phyloP scores from a whole-genome alignment of 2,888 invertebrate genomes.

The Litoditis marina region DNA sequence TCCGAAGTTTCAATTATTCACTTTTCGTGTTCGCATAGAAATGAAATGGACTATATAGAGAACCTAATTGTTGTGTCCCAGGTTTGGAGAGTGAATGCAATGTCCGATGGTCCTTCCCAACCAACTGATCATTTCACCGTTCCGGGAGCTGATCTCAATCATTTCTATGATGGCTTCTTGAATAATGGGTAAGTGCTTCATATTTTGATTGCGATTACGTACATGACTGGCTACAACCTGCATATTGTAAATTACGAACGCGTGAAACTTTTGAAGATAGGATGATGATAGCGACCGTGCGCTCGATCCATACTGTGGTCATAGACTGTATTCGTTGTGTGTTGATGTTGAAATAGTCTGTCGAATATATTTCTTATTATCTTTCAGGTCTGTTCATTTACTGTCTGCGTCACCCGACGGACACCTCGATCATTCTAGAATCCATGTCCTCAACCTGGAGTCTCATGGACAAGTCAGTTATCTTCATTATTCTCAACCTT shows the following conservation, averaged over 20 bases:
- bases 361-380: neutral
- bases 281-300: no score
- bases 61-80: neutral
- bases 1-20: no score
- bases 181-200: slow-evolving; percentile 42
- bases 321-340: no score
- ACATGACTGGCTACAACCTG: no score
- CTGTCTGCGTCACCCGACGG: slow-evolving; percentile 58
- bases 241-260: no score
- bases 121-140: slow-evolving; percentile 50
- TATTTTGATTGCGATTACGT: neutral
- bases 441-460: slow-evolving; percentile 51
- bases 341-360: no score
- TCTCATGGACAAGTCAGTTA: slow-evolving; percentile 44
- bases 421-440: slow-evolving; percentile 53
- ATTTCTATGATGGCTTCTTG: slow-evolving; percentile 60
- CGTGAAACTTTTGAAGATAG: no score
- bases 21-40: no score
- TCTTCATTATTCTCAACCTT: neutral
- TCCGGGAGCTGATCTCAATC: slow-evolving; percentile 53
- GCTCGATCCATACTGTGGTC: no score
- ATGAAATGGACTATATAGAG: no score
- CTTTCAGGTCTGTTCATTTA: slow-evolving; percentile 52
- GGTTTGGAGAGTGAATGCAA: slow-evolving; percentile 44
- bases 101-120: slow-evolving; percentile 38